Evolutionary conservation across 2,888 invertebrate genomes (phyloP).

Genomic region (Clistopyga incitator): DNA sequence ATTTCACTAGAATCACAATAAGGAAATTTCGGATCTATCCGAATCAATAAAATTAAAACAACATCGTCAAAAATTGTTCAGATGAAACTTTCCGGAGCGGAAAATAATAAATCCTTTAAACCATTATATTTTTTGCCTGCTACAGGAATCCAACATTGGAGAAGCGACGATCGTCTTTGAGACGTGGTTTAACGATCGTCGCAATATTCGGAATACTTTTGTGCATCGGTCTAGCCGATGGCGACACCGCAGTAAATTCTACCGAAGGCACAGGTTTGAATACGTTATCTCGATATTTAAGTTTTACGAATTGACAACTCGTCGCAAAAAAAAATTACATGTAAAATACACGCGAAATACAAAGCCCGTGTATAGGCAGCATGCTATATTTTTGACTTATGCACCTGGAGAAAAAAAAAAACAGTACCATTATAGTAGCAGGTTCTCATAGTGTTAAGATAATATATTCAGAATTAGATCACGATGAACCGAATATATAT

Average conservation of each 20-base stretch:
- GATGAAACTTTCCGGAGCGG: no score
- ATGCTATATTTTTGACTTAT: no score
- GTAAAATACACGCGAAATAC: neutral
- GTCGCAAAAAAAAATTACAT: neutral
- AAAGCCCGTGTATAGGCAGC: no score
- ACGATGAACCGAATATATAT: no score
- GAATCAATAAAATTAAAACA: no score
- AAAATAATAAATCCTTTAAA: neutral
- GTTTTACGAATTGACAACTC: neutral
- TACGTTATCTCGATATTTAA: conserved; percentile 32
- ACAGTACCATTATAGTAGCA: no score
- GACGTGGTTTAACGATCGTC: conserved; percentile 88
- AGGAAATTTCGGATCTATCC: no score
- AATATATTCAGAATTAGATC: no score
- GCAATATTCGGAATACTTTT: conserved; percentile 87
- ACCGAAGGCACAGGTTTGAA: conserved; percentile 74
- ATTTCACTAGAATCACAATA: no score
- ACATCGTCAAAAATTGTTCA: no score
- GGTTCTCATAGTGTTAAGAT: no score
- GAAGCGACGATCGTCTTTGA: conserved; percentile 90
- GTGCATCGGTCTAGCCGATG: conserved; percentile 87
- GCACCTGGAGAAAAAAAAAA: no score
- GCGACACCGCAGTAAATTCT: conserved; percentile 81
- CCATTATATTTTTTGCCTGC: conserved; percentile 66
- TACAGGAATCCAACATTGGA: conserved; percentile 93